Evolutionary conservation across 1,140 invertebrate genomes (phyloP).

Genomic region (Drosophila arawakana): DNA sequence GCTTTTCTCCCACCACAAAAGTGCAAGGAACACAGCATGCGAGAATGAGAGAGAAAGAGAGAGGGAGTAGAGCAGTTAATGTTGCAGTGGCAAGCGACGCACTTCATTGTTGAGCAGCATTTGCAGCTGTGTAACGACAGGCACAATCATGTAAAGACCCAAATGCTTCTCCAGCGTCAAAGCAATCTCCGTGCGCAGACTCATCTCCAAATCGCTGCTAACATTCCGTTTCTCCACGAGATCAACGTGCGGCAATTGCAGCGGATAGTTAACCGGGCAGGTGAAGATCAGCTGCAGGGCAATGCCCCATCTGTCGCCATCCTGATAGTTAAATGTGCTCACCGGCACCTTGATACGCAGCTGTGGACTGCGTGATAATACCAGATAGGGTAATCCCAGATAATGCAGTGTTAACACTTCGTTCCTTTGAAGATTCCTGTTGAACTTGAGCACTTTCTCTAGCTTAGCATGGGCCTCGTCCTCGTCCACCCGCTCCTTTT

Average conservation of each 20-base stretch:
- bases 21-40: too few relatives aligned
- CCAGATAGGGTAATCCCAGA: conserved; percentile 61
- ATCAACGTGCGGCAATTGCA: conserved; percentile 51
- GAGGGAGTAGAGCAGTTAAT: conserved; percentile 4
- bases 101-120: conserved; percentile 56
- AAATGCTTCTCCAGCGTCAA: conserved; percentile 55
- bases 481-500: not conserved
- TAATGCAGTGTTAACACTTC: conserved; percentile 68
- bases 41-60: not conserved
- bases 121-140: conserved; percentile 60
- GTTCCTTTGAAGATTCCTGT: conserved; percentile 54
- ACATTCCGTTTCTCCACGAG: conserved; percentile 65
- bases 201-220: conserved; percentile 40
- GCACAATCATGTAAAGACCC: conserved; percentile 69
- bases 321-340: conserved; percentile 59
- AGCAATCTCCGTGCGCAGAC: conserved; percentile 45
- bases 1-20: not conserved
- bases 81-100: conserved; percentile 4
- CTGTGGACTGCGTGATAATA: conserved; percentile 44
- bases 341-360: conserved; percentile 56
- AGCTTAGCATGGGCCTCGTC: conserved; percentile 2
- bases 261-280: conserved; percentile 57
- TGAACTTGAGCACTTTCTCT: conserved; percentile 17
- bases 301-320: conserved; percentile 24
- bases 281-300: conserved; percentile 63